phyloP scores from a whole-genome alignment of 2,888 invertebrate species.

The Troides helena region DNA sequence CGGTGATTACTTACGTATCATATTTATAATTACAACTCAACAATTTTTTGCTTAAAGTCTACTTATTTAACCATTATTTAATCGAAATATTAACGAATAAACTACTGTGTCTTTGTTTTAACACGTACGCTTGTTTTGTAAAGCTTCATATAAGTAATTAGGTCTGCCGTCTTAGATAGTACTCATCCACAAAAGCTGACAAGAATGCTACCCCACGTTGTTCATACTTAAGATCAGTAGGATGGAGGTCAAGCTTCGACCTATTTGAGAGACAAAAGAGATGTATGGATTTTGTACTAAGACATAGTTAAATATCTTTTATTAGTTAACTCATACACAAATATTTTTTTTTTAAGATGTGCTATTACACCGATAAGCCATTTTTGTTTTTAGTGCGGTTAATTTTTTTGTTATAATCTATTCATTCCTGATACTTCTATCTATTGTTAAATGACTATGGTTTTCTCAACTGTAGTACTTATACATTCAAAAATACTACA shows the following conservation, averaged over 20 bases:
- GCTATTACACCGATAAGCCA: no score
- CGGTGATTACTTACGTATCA: no score
- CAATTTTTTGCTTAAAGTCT: not conserved
- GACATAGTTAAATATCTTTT: not conserved
- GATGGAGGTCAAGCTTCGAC: constrained; percentile 19
- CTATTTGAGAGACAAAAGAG: constrained; percentile 13
- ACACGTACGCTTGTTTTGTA: not conserved
- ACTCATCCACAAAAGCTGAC: constrained; percentile 6
- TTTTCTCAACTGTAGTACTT: no score
- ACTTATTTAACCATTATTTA: not conserved
- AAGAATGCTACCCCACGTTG: constrained; percentile 18
- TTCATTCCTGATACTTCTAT: no score
- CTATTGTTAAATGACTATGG: no score
- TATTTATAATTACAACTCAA: no score
- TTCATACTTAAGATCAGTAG: constrained; percentile 9
- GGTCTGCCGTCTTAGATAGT: constrained; percentile 2
- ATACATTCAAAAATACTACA: no score
- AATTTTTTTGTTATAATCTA: no score
- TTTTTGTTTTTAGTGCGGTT: no score
- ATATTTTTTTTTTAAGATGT: no score
- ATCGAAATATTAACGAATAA: not conserved
- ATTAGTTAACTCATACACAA: not conserved
- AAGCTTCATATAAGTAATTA: not conserved
- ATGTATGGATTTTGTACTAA: constrained; percentile 8
- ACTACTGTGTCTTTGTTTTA: not conserved